Evolutionary conservation across 1,140 invertebrate genomes (phyloP).

Genomic region (Heliconius hewitsoni): DNA sequence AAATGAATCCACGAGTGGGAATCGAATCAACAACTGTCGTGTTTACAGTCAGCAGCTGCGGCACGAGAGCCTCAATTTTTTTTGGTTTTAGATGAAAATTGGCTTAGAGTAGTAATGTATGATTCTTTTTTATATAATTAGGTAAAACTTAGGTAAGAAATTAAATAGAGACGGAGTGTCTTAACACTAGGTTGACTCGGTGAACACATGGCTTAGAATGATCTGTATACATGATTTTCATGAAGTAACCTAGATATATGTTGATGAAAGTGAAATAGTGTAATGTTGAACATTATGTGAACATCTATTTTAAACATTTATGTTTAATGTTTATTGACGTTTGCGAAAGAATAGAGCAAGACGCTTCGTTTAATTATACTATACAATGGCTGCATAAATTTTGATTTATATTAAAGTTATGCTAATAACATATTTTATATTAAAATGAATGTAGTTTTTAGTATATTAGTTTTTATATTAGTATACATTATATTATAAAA

Average conservation of each 20-base stretch:
- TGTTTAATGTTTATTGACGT: conserved; percentile 18
- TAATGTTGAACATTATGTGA: conserved; percentile 19
- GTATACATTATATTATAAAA: background rate
- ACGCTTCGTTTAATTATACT: conserved; percentile 3
- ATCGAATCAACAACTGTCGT: too few species aligned
- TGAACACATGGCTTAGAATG: too few species aligned
- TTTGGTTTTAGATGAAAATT: too few species aligned
- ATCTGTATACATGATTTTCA: background rate
- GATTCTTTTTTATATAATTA: too few species aligned
- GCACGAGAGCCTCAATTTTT: too few species aligned
- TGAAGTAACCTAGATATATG: conserved; percentile 7
- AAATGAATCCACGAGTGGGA: too few species aligned
- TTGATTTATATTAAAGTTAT: background rate
- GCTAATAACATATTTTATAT: background rate
- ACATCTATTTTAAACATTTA: conserved; percentile 18
- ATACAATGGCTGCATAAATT: background rate
- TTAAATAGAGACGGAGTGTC: too few species aligned
- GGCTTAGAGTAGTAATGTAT: too few species aligned
- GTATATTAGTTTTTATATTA: background rate
- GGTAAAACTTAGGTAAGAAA: too few species aligned
- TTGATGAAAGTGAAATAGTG: conserved; percentile 15
- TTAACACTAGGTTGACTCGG: too few species aligned
- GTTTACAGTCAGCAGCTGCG: too few species aligned
- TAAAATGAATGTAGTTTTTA: background rate
- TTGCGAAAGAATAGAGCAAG: conserved; percentile 15